Conservation (phyloP, 2,888 invertebrate species). For the Synanthedon andrenaeformis region DNA sequence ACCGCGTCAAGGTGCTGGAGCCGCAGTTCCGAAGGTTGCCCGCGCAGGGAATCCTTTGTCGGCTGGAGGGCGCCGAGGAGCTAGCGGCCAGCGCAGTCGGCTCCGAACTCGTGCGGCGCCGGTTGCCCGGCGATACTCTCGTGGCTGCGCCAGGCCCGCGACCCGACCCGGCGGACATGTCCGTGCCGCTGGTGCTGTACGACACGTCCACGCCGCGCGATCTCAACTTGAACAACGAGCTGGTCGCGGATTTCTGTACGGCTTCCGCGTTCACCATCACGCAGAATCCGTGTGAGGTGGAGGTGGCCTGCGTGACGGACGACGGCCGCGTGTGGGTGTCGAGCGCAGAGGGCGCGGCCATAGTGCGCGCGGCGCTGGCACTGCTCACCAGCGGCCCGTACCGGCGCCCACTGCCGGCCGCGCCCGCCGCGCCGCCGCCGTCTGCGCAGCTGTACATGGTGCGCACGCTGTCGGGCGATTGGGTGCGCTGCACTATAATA, state of each 20-base stretch:
- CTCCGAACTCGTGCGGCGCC: slow-evolving; percentile 52
- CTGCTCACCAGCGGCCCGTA: slow-evolving; percentile 52
- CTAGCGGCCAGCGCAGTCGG: slow-evolving; percentile 41
- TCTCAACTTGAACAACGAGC: slow-evolving; percentile 73
- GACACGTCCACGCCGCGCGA: slow-evolving; percentile 75
- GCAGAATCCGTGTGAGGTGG: slow-evolving; percentile 54
- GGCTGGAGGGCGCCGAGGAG: slow-evolving; percentile 78
- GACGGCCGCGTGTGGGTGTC: slow-evolving; percentile 61
- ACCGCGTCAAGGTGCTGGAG: slow-evolving; percentile 71
- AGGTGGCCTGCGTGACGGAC: slow-evolving; percentile 59
- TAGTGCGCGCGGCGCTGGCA: slow-evolving; percentile 44
- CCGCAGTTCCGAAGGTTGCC: slow-evolving; percentile 74
- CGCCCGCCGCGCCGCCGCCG: slow-evolving; percentile 49
- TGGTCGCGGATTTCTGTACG: slow-evolving; percentile 65
- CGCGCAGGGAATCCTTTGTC: slow-evolving; percentile 79
- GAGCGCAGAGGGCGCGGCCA: slow-evolving; percentile 49
- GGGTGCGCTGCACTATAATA: slow-evolving; percentile 59
- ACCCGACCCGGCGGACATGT: slow-evolving; percentile 53
- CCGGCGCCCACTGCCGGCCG: slow-evolving; percentile 57
- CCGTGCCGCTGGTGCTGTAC: slow-evolving; percentile 71
- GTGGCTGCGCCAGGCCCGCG: slow-evolving; percentile 66
- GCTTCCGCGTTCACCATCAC: slow-evolving; percentile 42
- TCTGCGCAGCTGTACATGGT: slow-evolving; percentile 52
- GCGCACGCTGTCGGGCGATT: slow-evolving; percentile 62
- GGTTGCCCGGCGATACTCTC: slow-evolving; percentile 50